Percentiles rank a stretch among this genome's conserved stretches.
phyloP scores from a whole-genome alignment of 23 tunicate species.

The Ascidia mentula region DNA sequence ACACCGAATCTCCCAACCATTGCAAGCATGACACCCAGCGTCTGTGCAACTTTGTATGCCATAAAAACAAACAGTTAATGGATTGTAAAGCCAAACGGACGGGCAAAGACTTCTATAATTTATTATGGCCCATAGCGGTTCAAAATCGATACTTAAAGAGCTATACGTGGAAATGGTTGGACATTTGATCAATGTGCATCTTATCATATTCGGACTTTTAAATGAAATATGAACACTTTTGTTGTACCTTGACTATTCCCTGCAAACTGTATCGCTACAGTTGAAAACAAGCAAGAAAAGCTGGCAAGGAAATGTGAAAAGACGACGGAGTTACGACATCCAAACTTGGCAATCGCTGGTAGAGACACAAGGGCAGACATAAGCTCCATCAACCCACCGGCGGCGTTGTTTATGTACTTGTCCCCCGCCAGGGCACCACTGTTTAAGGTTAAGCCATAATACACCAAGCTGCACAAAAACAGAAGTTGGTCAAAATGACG shows the following conservation, averaged over 20 bases:
- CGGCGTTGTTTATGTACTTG: neutral
- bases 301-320: neutral
- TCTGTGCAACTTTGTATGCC: neutral
- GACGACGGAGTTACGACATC: neutral
- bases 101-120: too few relatives aligned
- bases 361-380: neutral
- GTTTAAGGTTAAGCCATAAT: constrained; percentile 9
- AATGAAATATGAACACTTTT: too few relatives aligned
- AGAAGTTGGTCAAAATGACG: too few relatives aligned
- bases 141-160: too few relatives aligned
- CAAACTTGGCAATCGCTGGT: neutral
- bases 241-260: neutral
- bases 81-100: too few relatives aligned
- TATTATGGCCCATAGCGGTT: too few relatives aligned
- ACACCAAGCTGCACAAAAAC: constrained; percentile 4
- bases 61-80: too few relatives aligned
- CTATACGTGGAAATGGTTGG: too few relatives aligned
- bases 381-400: constrained; percentile 3
- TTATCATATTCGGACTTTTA: too few relatives aligned
- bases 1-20: neutral
- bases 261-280: neutral
- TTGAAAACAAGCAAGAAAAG: constrained; percentile 1
- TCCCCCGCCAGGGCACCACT: neutral
- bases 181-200: too few relatives aligned
- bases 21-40: constrained; percentile 6